Conservation (phyloP, 2,113 vertebrate species). For the Delphinapterus leucas region DNA sequence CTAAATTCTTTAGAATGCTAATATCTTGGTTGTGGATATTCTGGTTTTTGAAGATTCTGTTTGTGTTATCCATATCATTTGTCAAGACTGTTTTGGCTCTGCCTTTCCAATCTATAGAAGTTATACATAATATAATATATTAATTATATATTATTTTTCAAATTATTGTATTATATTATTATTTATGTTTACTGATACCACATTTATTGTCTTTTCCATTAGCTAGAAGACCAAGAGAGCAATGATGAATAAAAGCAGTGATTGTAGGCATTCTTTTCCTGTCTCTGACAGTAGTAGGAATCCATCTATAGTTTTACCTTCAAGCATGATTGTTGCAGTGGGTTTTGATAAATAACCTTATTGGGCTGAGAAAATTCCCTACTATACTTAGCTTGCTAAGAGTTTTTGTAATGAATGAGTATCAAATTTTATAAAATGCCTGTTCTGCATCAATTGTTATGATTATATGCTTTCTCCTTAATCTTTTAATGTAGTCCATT, state of each 20-base stretch:
- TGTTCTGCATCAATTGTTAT: slow-evolving; percentile 5
- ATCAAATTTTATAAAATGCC: slow-evolving; percentile 31
- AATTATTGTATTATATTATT: not conserved
- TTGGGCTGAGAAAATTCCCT: not conserved
- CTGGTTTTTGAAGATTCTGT: not conserved
- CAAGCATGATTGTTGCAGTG: not conserved
- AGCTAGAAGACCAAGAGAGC: not conserved
- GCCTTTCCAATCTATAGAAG: not conserved
- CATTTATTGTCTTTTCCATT: not conserved
- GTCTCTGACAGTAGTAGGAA: not conserved
- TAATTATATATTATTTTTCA: not conserved
- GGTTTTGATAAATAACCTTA: not conserved
- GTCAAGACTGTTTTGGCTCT: not conserved
- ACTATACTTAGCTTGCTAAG: not conserved
- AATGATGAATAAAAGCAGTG: not conserved
- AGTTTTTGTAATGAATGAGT: not conserved
- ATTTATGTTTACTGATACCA: not conserved
- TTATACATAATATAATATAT: not conserved
- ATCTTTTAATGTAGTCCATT: slow-evolving; percentile 10
- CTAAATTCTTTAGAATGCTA: not conserved
- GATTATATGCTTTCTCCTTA: not conserved
- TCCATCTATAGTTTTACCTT: not conserved
- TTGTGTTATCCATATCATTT: not conserved
- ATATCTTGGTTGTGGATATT: not conserved
- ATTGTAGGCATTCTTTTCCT: not conserved